Base-by-base conservation (phyloP, 2,113 vertebrate genomes). In the Coryphaenoides rupestris region DNA sequence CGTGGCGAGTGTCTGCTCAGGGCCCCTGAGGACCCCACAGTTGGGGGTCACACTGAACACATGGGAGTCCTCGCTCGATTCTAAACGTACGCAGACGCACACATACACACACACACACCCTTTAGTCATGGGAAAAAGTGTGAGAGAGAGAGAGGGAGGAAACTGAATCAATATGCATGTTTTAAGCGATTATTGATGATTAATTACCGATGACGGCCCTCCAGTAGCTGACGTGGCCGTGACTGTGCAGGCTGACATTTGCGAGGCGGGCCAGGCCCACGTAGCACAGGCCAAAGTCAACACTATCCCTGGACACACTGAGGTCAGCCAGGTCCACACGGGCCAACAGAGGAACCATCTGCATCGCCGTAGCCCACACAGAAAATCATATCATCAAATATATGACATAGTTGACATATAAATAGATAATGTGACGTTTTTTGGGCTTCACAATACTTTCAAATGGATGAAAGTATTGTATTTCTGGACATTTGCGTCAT, bases 231-330 rank as follows among this genome's bases (percentile, higher is more conserved):
- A 74, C 79, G 50, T 81, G 1, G 0, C 95, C 93, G 52, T 66
- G 75, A 80, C 92, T 93, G 49, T 68, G 70, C 15, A 98, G 82
- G 28, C 74, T 83, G 17, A 95, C 76, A 0, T 92, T 90, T 78
- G 74, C 82, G 13, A 73, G 80, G 70, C 67, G 78, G 6, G 47
- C 81, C 61, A 92, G 81, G 6, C 87, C 91, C 58, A 95, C 88
- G 2, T 88, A 90, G 78, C 94, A 96, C 59, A 79, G 89, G 19
- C 93, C 91, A 9, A 99, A 98, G 81, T 94, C 80, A 10, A 96
- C 13, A 0, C 1, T 72, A 56, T 88, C 46, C 7, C 73, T 77
- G 59, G 95, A 95, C 16, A 98, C 88, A 64, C 85, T 78, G 16
- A 96, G 76, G 1, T 82, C 78, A 0, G 92, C 87, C 19, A 98